phyloP scores from a whole-genome alignment of 2,888 invertebrate genomes.

The Dusona sp. region DNA sequence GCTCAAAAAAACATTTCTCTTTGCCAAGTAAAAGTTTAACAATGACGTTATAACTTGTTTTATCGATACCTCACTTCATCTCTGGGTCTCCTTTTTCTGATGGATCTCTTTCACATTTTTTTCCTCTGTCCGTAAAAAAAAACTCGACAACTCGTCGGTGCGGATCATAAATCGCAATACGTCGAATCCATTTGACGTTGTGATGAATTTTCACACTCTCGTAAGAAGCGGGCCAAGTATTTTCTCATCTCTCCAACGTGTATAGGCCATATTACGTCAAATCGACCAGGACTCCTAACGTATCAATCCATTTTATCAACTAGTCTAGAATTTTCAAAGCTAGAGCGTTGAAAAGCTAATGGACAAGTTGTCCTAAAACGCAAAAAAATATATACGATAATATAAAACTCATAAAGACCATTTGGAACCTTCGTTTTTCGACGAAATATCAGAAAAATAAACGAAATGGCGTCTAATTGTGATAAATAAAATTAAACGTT shows the following conservation, averaged over 20 bases:
- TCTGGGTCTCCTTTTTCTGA: constrained; percentile 15
- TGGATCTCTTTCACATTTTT: constrained; percentile 26
- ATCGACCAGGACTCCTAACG: not conserved
- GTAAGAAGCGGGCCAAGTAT: constrained; percentile 28
- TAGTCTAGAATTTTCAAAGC: not conserved
- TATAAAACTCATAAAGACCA: not conserved
- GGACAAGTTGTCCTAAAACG: not conserved
- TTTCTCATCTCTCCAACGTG: constrained; percentile 27
- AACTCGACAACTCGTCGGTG: constrained; percentile 50
- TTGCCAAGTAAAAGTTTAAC: constrained; percentile 29
- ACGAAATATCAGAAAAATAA: not conserved
- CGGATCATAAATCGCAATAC: constrained; percentile 66
- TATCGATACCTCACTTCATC: constrained; percentile 3
- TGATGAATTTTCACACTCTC: constrained; percentile 57
- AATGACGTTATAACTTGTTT: constrained; percentile 43
- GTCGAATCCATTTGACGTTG: constrained; percentile 59
- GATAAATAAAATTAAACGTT: not conserved
- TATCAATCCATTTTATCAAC: not conserved
- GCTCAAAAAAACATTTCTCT: not conserved
- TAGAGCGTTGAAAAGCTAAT: not conserved
- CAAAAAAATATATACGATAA: not conserved
- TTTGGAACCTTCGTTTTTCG: not conserved
- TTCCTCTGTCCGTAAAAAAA: constrained; percentile 29
- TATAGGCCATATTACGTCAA: constrained; percentile 8
- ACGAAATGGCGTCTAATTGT: not conserved